Conservation (phyloP, 2,888 invertebrate species). For the Cyclophora punctaria region DNA sequence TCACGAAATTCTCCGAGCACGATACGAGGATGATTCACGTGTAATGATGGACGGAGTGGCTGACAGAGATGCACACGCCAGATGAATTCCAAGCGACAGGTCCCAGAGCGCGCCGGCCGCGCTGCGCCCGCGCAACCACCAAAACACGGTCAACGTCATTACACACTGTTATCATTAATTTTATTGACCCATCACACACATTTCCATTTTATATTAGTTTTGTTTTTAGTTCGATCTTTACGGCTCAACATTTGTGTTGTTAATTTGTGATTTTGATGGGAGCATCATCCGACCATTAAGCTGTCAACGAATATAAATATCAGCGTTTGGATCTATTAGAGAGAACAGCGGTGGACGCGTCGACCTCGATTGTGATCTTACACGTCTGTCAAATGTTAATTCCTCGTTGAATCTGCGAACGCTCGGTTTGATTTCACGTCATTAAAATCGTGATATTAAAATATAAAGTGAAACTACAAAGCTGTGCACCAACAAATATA, state of each 20-base stretch:
- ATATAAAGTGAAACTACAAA: slow-evolving; percentile 62
- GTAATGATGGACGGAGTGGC: slow-evolving; percentile 63
- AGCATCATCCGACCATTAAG: slow-evolving; percentile 34
- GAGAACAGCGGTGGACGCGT: slow-evolving; percentile 6
- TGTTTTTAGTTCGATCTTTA: slow-evolving; percentile 27
- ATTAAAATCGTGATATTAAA: slow-evolving; percentile 42
- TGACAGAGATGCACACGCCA: slow-evolving; percentile 54
- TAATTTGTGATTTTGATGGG: slow-evolving; percentile 30
- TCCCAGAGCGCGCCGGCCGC: slow-evolving; percentile 27
- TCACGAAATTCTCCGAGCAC: slow-evolving; percentile 70
- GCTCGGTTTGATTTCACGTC: slow-evolving; percentile 28
- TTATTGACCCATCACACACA: slow-evolving; percentile 45
- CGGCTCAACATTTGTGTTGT: slow-evolving; percentile 25
- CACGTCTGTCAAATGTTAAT: slow-evolving; percentile 16
- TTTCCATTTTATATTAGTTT: slow-evolving; percentile 48
- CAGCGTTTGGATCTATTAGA: slow-evolving; percentile 20
- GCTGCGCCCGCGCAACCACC: slow-evolving; percentile 12
- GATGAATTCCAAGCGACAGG: slow-evolving; percentile 55
- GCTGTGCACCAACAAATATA: slow-evolving; percentile 42
- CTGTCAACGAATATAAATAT: slow-evolving; percentile 37
- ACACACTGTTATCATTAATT: slow-evolving; percentile 38
- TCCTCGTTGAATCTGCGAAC: slow-evolving; percentile 7
- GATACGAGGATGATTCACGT: slow-evolving; percentile 66
- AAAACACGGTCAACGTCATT: slow-evolving; percentile 32
- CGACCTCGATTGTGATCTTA: slow-evolving; percentile 27